Evolutionary conservation across 2,797 vertebrate species (phyloP).

Genomic region (Bovichtus diacanthus): DNA sequence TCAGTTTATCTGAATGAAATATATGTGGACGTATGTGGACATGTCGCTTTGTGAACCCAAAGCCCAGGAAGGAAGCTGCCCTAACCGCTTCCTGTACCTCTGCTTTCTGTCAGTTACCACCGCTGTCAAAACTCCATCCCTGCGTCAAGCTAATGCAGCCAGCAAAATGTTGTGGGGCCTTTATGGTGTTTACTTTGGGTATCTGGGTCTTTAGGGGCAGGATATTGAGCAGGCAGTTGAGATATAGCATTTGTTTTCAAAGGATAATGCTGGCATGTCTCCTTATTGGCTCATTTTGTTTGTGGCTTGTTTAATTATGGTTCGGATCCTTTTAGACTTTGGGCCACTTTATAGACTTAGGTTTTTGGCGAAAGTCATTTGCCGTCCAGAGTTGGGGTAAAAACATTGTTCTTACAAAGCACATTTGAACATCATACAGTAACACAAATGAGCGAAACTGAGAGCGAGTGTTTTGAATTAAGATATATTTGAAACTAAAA

Average conservation of each 20-base stretch:
- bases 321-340: constrained; percentile 11
- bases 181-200: constrained; percentile 42
- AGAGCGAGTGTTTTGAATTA: background rate
- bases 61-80: constrained; percentile 72
- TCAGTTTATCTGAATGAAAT: constrained; percentile 66
- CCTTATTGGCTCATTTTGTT: background rate
- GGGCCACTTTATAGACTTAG: background rate
- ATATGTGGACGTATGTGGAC: constrained; percentile 59
- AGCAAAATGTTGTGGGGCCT: constrained; percentile 12
- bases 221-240: constrained; percentile 24
- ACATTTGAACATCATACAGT: background rate
- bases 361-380: constrained; percentile 12
- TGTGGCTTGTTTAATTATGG: constrained; percentile 8
- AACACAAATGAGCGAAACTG: background rate
- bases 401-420: background rate
- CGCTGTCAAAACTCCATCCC: constrained; percentile 52
- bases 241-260: constrained; percentile 33
- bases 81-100: constrained; percentile 62
- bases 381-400: background rate
- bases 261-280: background rate
- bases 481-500: background rate
- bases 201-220: constrained; percentile 29
- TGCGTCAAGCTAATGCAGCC: constrained; percentile 18
- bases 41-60: constrained; percentile 52
- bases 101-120: constrained; percentile 69